Percentiles rank a stretch among this genome's conserved stretches.
phyloP scores from a whole-genome alignment of 2,797 vertebrate species.

The Heliangelus exortis region DNA sequence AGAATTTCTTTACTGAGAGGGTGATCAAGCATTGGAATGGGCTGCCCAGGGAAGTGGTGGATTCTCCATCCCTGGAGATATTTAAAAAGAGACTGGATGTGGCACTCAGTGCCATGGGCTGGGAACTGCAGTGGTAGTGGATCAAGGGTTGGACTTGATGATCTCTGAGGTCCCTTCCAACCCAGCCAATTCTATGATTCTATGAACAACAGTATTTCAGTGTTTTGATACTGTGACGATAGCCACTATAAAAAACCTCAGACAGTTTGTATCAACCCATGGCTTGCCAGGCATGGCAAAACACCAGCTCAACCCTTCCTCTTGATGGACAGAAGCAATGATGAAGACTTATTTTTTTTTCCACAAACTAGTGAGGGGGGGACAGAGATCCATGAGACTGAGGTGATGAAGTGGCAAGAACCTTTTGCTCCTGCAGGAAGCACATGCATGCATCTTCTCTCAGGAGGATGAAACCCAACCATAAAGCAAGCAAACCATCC shows the following conservation, averaged over 20 bases:
- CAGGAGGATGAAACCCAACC: neutral
- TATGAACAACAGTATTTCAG: neutral
- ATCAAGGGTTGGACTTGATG: no score
- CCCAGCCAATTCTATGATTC: no score
- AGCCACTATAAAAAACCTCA: neutral
- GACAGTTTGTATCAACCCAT: neutral
- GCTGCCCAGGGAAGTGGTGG: no score
- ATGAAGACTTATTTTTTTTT: neutral
- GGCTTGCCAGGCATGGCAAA: neutral
- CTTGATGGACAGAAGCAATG: neutral
- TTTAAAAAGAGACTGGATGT: no score
- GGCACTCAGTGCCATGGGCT: no score
- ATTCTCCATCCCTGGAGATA: no score
- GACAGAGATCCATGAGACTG: neutral
- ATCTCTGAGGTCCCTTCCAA: no score
- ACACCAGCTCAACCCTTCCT: neutral
- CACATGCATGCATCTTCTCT: neutral
- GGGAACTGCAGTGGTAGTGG: no score
- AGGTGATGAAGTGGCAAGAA: neutral
- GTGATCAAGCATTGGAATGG: no score
- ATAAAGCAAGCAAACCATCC: neutral
- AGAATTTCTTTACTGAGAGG: no score
- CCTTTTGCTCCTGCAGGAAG: neutral
- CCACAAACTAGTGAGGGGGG: neutral
- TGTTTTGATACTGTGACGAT: slow-evolving; percentile 8